Evolutionary conservation across 2,113 vertebrate species (phyloP), one percentile per base, ranked within the genome.

Genomic region (Siniperca knerii): DNA sequence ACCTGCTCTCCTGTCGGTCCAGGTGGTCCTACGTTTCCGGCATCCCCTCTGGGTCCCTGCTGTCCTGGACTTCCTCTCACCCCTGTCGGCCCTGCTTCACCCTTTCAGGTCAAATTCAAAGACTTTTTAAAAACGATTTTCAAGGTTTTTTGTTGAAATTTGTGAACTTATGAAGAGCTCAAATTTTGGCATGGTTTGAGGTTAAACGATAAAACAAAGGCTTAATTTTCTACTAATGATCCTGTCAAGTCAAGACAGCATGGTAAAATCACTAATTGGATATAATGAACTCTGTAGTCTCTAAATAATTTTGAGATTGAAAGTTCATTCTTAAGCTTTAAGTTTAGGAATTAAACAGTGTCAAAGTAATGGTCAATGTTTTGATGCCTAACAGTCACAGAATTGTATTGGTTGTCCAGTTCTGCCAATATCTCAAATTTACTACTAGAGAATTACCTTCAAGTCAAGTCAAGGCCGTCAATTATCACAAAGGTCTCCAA

Each of bases 21-120:
- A 33, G 91, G 35, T 64, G 93, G 96, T 70, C 98, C 98, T 0
- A 94, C 94, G 0, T 90, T 96, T 58, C 98, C 98, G 0, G 93
- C 93, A 77, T 98, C 97, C 6, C 98, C 98, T 92, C 98, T 95
- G 75, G 96, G 88, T 46, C 98, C 98, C 88, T 99, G 98, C 48
- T 93, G 97, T 71, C 98, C 98, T 90, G 95, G 94, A 37, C 96
- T 96, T 40, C 98, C 98, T 90, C 98, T 96, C 15, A 97, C 97
- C 1, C 98, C 98, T 0, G 97, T 97, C 0, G 98, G 97, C 48
- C 98, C 98, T 21, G 97, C 96, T 94, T 99, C 97, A 81, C 98
- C 98, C 98, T 99, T n/a, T 58, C n/a, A 70, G n/a, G 29, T 60
- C 12, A 42, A 16, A 21, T 68, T 48, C 50, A 23, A 52, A 3